Evolutionary conservation across 2,113 vertebrate species (phyloP).

Genomic region (Trochalopteron elliotii): DNA sequence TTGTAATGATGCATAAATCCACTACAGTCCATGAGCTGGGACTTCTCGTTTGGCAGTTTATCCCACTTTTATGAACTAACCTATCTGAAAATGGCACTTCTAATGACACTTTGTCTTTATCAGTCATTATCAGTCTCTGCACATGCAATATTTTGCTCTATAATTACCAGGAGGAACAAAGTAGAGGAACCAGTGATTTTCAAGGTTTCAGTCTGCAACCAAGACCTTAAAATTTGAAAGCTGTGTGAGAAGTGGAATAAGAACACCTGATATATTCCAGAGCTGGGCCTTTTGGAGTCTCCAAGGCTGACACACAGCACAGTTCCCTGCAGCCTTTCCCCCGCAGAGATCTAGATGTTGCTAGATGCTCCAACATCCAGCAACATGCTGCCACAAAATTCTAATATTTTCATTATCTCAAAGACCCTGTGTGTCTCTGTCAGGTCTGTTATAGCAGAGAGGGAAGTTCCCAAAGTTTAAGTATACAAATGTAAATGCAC

Average conservation of each 20-base stretch:
- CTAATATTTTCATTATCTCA: background rate
- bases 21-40: background rate
- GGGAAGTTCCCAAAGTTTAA: background rate
- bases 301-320: background rate
- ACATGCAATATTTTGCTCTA: background rate
- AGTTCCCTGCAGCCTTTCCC: background rate
- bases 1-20: background rate
- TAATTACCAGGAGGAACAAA: background rate
- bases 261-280: background rate
- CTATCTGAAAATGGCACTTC: background rate
- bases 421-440: background rate
- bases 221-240: background rate
- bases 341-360: background rate
- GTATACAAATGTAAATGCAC: fast-evolving
- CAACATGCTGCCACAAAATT: background rate
- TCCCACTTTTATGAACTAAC: background rate
- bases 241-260: background rate
- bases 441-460: background rate
- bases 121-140: background rate
- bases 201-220: background rate
- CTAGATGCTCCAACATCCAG: background rate
- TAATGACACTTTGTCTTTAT: background rate
- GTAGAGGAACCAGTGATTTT: background rate
- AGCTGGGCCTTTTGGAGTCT: background rate
- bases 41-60: background rate